These are phyloP conservation scores for Linurgus olivaceus DNA, from an alignment of 2,797 vertebrate species.

Conservation along the genomic window DNA sequence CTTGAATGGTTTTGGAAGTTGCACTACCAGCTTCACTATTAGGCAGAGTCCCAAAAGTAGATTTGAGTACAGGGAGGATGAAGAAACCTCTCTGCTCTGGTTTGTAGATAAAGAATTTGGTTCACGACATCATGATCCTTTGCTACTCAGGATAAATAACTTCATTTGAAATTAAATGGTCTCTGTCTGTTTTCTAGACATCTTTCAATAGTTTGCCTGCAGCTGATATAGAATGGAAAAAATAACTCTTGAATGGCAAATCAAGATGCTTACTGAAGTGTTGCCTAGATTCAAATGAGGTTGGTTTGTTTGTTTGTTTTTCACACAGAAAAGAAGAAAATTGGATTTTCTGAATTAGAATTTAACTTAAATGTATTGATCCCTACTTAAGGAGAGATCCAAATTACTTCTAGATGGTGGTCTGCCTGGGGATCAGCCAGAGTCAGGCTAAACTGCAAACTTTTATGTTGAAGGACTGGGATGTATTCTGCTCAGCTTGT, in stretches of 20 bases:
- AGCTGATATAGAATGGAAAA: not conserved
- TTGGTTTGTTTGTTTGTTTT: not conserved
- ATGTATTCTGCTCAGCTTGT: not conserved
- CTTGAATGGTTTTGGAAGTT: not conserved
- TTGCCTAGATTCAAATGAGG: not conserved
- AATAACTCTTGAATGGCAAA: not conserved
- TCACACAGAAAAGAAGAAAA: not conserved
- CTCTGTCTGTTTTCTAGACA: not conserved
- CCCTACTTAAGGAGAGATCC: not conserved
- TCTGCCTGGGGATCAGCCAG: not conserved
- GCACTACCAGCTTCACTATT: not conserved
- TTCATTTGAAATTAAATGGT: not conserved
- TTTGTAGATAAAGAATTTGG: not conserved
- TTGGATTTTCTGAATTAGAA: not conserved
- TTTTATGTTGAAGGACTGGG: not conserved
- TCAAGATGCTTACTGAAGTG: not conserved
- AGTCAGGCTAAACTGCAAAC: accelerated
- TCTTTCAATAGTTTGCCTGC: not conserved
- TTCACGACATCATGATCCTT: not conserved
- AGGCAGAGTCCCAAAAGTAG: not conserved
- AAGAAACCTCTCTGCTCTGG: not conserved
- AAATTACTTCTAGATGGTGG: not conserved
- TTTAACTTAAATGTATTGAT: not conserved
- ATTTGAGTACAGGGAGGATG: not conserved
- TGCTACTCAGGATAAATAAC: not conserved